Percentiles rank a stretch among this genome's conserved stretches.
phyloP scores from a whole-genome alignment of 2,113 vertebrate species.

The Lonchura striata region DNA sequence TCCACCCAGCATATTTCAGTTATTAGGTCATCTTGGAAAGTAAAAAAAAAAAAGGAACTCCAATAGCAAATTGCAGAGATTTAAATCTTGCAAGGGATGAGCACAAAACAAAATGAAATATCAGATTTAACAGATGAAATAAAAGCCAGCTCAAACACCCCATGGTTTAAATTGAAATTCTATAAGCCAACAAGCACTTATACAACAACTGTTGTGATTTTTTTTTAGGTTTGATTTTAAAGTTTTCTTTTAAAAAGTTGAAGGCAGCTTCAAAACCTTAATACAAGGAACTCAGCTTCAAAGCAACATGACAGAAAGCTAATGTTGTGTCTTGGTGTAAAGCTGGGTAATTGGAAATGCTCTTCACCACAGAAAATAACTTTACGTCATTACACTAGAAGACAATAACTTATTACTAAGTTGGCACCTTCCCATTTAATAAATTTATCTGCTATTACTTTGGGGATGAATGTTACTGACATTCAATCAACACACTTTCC shows the following conservation, averaged over 20 bases:
- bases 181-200: neutral
- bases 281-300: neutral
- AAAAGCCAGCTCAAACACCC: neutral
- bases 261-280: neutral
- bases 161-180: neutral
- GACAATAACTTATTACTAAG: neutral
- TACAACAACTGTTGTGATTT: neutral
- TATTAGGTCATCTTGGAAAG: neutral
- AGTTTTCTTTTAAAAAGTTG: neutral
- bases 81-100: neutral
- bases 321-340: neutral
- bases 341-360: neutral
- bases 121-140: neutral
- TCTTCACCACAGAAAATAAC: neutral
- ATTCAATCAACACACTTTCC: neutral
- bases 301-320: neutral
- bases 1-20: neutral
- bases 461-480: neutral
- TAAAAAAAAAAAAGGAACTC: neutral
- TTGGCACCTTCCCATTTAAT: neutral
- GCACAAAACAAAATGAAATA: neutral
- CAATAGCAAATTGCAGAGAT: neutral
- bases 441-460: neutral
- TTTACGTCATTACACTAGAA: neutral
- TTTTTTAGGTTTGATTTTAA: neutral